Percentiles rank a stretch among this genome's conserved stretches.
phyloP scores from a whole-genome alignment of 2,888 invertebrate genomes.

The Podabrus alpinus region DNA sequence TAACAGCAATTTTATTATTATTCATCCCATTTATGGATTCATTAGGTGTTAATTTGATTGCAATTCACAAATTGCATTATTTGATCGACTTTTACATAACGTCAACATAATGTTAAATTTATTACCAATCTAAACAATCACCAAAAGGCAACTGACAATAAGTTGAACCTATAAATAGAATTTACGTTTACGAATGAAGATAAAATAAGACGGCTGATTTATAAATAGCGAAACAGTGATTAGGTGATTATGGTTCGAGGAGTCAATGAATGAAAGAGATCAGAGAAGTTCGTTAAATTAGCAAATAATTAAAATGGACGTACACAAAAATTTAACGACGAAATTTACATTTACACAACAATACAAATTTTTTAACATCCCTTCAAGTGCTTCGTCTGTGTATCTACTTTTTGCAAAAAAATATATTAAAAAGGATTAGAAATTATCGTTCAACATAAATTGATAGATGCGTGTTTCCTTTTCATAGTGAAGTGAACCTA shows the following conservation, averaged over 20 bases:
- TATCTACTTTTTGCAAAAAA: background rate
- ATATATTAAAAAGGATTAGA: background rate
- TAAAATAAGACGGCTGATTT: background rate
- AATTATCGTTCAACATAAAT: background rate
- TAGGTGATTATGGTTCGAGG: background rate
- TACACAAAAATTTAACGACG: background rate
- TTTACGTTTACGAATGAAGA: background rate
- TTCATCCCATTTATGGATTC: background rate
- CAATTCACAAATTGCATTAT: background rate
- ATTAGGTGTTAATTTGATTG: background rate
- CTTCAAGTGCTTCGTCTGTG: background rate
- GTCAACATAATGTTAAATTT: background rate
- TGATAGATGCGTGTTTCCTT: constrained; percentile 7
- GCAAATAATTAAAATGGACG: background rate
- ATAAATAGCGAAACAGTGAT: background rate
- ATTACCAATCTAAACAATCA: background rate
- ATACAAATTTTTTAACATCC: background rate
- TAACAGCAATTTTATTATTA: background rate
- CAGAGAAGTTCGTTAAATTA: background rate
- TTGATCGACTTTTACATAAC: background rate
- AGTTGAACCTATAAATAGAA: background rate
- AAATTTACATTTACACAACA: background rate
- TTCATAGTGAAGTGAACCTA: constrained; percentile 13
- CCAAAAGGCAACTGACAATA: background rate
- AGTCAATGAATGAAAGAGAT: background rate